A percentile compares a stretch with the other conserved stretches of the same genome.
phyloP scores from a whole-genome alignment of 2,113 vertebrate genomes.

The Callithrix jacchus region DNA sequence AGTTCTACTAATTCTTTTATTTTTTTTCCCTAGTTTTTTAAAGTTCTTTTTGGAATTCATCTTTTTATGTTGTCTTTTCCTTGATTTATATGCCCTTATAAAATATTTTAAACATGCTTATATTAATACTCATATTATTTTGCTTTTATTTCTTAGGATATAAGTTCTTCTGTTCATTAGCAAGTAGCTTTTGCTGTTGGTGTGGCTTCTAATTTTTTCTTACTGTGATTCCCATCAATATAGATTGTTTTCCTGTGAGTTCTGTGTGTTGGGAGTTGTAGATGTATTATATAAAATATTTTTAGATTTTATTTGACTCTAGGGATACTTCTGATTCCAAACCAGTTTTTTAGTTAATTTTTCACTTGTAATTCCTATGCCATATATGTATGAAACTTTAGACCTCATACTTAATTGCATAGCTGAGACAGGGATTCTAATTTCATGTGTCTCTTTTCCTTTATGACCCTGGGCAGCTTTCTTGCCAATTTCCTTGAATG shows the following conservation, averaged over 20 bases:
- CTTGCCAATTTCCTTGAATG: neutral
- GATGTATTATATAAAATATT: neutral
- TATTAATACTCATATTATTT: conserved; percentile 9
- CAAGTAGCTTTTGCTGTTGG: neutral
- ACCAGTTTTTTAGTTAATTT: conserved; percentile 6
- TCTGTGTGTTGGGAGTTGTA: neutral
- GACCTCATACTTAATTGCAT: neutral
- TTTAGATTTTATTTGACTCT: conserved; percentile 7
- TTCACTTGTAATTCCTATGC: neutral
- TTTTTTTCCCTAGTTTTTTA: neutral
- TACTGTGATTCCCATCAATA: neutral
- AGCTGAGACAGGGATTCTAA: neutral
- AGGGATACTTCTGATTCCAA: neutral
- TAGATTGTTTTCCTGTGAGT: neutral
- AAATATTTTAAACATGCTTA: neutral
- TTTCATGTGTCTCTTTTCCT: neutral
- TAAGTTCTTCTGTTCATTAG: neutral
- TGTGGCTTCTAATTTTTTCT: neutral
- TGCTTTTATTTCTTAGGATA: neutral
- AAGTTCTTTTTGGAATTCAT: neutral
- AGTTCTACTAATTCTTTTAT: neutral
- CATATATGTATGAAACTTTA: neutral
- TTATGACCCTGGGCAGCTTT: neutral
- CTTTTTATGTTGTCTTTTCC: neutral
- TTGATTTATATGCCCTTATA: neutral